phyloP scores from a whole-genome alignment of 1,140 invertebrate species.

The Chrysopa pallens region DNA sequence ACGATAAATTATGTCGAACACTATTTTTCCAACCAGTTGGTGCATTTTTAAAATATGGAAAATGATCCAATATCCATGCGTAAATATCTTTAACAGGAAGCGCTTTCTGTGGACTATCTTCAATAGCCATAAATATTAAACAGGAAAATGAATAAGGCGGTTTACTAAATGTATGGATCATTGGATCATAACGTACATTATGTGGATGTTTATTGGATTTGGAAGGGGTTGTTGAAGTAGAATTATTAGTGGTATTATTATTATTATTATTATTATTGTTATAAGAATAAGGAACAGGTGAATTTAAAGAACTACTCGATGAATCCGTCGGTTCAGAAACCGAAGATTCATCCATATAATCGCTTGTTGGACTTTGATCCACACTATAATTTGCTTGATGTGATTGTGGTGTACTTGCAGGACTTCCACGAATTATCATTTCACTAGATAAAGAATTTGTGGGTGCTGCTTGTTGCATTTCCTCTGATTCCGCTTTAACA shows the following conservation, averaged over 20 bases:
- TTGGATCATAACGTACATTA: slow-evolving; percentile 53
- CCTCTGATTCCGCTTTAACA: neutral
- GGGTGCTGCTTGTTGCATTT: neutral
- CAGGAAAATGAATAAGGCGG: slow-evolving; percentile 91
- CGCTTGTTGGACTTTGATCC: slow-evolving; percentile 22
- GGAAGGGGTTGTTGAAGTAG: slow-evolving; percentile 5
- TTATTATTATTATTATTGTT: slow-evolving; percentile 4
- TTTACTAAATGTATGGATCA: slow-evolving; percentile 70
- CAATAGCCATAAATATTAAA: slow-evolving; percentile 94
- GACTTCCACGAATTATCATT: neutral
- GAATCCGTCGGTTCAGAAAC: slow-evolving; percentile 17
- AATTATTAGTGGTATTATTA: slow-evolving; percentile 3
- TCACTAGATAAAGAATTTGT: neutral
- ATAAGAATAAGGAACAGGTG: slow-evolving; percentile 10
- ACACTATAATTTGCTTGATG: slow-evolving; percentile 3
- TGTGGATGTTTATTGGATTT: slow-evolving; percentile 45
- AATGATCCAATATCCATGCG: slow-evolving; percentile 92
- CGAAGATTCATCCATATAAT: slow-evolving; percentile 23
- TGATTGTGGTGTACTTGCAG: slow-evolving; percentile 6
- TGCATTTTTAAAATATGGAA: slow-evolving; percentile 91
- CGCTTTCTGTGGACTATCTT: slow-evolving; percentile 73
- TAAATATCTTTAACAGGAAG: slow-evolving; percentile 94
- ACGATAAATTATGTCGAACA: slow-evolving; percentile 83
- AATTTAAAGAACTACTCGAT: slow-evolving; percentile 18
- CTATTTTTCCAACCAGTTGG: slow-evolving; percentile 97